Conservation (phyloP, 2,797 vertebrate genomes). For the Peromyscus nudipes region DNA sequence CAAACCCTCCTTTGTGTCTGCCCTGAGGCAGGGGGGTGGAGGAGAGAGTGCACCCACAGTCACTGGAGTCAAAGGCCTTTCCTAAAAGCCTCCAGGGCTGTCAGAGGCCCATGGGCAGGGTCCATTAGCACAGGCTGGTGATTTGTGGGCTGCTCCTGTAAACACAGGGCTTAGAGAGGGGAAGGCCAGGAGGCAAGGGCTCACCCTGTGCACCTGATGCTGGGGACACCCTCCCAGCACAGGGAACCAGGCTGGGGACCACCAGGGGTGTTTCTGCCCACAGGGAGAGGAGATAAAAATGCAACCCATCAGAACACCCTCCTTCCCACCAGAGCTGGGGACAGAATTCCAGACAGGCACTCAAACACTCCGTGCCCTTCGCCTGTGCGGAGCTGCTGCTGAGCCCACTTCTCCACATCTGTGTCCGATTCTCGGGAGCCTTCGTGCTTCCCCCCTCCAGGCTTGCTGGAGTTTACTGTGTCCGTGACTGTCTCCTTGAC, state of each 20-base stretch:
- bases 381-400: background rate
- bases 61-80: constrained; percentile 66
- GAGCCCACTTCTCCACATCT: background rate
- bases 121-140: constrained; percentile 78
- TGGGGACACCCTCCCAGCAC: background rate
- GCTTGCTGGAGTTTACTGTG: background rate
- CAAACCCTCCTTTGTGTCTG: background rate
- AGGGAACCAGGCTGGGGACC: background rate
- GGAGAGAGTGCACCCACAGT: background rate
- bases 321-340: rapidly evolving
- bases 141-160: constrained; percentile 58
- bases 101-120: background rate
- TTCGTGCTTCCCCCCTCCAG: background rate
- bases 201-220: background rate
- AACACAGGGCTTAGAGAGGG: constrained; percentile 70
- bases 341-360: rapidly evolving
- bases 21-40: background rate
- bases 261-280: background rate
- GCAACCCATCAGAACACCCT: background rate
- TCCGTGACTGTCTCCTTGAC: constrained; percentile 67
- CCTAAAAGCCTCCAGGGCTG: constrained; percentile 55
- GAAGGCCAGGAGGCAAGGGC: background rate
- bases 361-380: no score
- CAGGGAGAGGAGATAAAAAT: background rate
- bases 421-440: rapidly evolving